These are phyloP conservation scores for Phalacrocorax aristotelis DNA, from an alignment of 2,113 vertebrate species.

Conservation along the genomic window DNA sequence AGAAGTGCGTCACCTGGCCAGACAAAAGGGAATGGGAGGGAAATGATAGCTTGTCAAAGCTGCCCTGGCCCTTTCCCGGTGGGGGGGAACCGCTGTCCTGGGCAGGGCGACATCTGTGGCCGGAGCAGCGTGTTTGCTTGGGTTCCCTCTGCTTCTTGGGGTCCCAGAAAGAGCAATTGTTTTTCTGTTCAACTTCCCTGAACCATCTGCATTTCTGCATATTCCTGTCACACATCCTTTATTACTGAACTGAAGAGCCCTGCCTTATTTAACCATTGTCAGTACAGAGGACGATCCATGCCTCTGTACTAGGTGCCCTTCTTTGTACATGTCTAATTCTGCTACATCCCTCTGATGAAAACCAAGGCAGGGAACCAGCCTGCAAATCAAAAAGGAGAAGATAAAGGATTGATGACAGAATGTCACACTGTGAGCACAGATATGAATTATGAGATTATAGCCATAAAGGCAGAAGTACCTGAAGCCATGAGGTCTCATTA, in stretches of 20 bases:
- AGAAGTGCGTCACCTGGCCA: too few relatives aligned
- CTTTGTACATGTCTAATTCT: not conserved
- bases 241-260: not conserved
- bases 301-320: not conserved
- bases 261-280: not conserved
- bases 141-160: not conserved
- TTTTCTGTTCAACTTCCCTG: not conserved
- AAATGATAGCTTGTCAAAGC: accelerated
- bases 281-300: accelerated
- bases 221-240: not conserved
- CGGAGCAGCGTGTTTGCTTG: not conserved
- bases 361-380: not conserved
- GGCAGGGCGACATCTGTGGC: accelerated
- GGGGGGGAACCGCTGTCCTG: accelerated
- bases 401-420: not conserved
- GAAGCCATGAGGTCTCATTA: not conserved
- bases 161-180: not conserved
- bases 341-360: not conserved
- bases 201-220: too few relatives aligned
- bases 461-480: not conserved
- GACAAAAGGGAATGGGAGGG: not conserved
- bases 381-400: not conserved
- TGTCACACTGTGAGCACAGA: not conserved
- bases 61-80: accelerated
- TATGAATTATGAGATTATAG: not conserved